A percentile compares a stretch with the other conserved stretches of the same genome.
Evolutionary conservation across 2,113 vertebrate genomes (phyloP).

Genomic region (Corapipo altera): DNA sequence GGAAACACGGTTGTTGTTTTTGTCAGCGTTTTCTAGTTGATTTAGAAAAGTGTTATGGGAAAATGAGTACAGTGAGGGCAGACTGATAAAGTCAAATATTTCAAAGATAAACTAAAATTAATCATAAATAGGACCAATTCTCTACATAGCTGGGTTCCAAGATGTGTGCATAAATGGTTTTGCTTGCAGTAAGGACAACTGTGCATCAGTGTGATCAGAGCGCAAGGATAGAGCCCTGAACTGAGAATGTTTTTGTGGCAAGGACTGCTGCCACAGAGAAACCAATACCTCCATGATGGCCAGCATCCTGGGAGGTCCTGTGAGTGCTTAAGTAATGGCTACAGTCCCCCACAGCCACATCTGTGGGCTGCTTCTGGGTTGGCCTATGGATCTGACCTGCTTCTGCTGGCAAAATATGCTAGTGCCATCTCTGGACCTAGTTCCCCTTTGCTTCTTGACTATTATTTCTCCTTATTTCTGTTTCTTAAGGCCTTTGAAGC

Average conservation of each 20-base stretch:
- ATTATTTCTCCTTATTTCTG: constrained; percentile 29
- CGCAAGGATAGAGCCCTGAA: neutral
- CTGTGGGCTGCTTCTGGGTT: neutral
- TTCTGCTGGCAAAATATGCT: neutral
- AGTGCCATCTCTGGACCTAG: neutral
- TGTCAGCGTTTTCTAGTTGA: neutral
- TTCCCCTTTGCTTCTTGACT: neutral
- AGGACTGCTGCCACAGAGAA: neutral
- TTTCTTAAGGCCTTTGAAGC: constrained; percentile 65
- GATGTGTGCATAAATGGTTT: neutral
- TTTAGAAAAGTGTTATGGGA: neutral
- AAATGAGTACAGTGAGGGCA: neutral
- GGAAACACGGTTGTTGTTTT: neutral
- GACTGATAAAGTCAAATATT: neutral
- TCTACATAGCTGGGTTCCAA: neutral
- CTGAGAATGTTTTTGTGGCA: neutral
- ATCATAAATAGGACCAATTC: neutral
- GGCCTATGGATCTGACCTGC: neutral
- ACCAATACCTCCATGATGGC: rapidly evolving
- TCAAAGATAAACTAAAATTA: neutral
- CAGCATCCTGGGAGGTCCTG: neutral
- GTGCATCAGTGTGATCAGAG: neutral
- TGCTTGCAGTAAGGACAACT: neutral
- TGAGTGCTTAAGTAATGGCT: neutral
- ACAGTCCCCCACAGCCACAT: rapidly evolving